Conservation (phyloP, 2,888 invertebrate genomes). For the Tinea trinotella region DNA sequence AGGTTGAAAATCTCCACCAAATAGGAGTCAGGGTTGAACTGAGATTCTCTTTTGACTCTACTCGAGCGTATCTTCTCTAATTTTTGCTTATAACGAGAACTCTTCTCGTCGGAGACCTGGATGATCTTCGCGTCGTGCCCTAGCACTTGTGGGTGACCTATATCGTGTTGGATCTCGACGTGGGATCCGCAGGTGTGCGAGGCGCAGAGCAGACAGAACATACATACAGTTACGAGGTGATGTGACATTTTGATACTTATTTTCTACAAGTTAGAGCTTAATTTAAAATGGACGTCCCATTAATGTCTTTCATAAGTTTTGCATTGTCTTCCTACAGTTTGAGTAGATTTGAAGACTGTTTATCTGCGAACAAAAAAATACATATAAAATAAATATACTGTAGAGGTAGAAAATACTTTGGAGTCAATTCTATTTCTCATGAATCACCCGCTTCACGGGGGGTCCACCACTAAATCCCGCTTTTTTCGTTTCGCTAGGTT, state of each 20-base stretch:
- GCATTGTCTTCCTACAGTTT: neutral
- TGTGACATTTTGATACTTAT: conserved; percentile 49
- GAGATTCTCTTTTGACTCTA: conserved; percentile 35
- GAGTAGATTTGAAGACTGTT: no score
- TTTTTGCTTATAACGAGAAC: conserved; percentile 41
- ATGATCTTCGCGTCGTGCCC: neutral
- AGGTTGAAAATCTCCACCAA: conserved; percentile 77
- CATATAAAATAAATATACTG: neutral
- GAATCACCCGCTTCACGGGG: no score
- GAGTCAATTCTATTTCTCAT: no score
- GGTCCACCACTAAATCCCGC: no score
- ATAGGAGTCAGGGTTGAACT: conserved; percentile 70
- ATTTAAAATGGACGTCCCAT: neutral
- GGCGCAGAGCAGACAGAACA: conserved; percentile 85
- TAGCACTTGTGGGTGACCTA: neutral
- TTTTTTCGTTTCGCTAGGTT: no score
- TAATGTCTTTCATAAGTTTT: neutral
- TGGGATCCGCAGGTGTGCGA: conserved; percentile 86
- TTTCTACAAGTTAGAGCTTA: conserved; percentile 21
- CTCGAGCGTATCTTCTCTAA: conserved; percentile 31
- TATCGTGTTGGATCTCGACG: conserved; percentile 41
- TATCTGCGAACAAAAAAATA: conserved; percentile 26
- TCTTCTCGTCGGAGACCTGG: conserved; percentile 29
- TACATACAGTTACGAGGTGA: conserved; percentile 83
- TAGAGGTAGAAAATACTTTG: no score